phyloP scores from a whole-genome alignment of 2,888 invertebrate genomes.

The Mylabris sibirica region DNA sequence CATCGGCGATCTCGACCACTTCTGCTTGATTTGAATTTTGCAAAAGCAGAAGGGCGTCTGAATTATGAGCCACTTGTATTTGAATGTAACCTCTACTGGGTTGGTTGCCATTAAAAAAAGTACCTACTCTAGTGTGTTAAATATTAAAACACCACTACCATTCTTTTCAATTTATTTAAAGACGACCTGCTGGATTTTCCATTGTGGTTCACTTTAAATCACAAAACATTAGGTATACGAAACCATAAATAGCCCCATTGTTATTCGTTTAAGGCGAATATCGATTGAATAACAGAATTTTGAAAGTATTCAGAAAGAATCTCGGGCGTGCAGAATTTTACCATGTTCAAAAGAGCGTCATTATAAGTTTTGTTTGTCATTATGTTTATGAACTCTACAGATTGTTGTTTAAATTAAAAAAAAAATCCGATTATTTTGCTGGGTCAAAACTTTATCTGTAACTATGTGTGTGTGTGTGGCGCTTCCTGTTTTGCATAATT shows the following conservation, averaged over 20 bases:
- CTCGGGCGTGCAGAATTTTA: too few species aligned
- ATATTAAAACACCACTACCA: neutral
- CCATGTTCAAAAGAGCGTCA: too few species aligned
- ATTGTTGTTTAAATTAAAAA: too few species aligned
- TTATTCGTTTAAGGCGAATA: too few species aligned
- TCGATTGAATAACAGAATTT: too few species aligned
- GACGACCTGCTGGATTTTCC: neutral
- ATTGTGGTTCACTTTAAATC: neutral
- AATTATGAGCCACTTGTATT: neutral
- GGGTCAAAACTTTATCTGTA: too few species aligned
- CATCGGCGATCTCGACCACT: too few species aligned
- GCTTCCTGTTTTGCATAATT: conserved; percentile 9
- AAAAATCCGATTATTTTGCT: too few species aligned
- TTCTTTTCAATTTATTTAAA: neutral
- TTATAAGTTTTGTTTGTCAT: too few species aligned
- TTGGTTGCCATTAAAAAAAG: neutral
- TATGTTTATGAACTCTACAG: too few species aligned
- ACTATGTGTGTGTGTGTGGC: neutral
- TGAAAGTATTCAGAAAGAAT: too few species aligned
- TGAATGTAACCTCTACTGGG: neutral
- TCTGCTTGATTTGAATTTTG: neutral
- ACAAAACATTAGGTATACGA: neutral
- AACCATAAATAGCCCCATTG: too few species aligned
- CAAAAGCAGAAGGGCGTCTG: neutral
- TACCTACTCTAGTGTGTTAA: neutral